phyloP scores from a whole-genome alignment of 2,797 vertebrate species.

The Danio choprae region DNA sequence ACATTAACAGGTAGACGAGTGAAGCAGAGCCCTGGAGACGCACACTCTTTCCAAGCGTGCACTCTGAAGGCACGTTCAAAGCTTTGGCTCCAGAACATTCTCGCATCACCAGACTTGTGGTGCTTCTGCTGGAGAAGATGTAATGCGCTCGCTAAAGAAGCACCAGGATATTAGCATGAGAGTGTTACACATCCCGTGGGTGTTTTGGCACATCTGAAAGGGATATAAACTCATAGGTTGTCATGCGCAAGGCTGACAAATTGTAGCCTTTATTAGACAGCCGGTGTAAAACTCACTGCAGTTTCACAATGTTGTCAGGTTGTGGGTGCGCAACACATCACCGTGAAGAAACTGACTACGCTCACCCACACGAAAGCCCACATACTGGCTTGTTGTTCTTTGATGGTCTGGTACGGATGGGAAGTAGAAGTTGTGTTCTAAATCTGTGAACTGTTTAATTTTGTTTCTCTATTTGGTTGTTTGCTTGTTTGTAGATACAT shows the following conservation, averaged over 20 bases:
- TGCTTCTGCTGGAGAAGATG: slow-evolving; percentile 59
- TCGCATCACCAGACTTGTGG: slow-evolving; percentile 61
- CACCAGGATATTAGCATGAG: slow-evolving; percentile 40
- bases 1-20: slow-evolving; percentile 69
- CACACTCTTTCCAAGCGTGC: slow-evolving; percentile 55
- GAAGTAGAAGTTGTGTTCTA: not conserved
- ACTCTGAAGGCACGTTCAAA: slow-evolving; percentile 70
- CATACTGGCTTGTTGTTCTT: not conserved
- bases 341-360: slow-evolving; percentile 9
- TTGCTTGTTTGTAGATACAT: too few relatives aligned
- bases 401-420: slow-evolving; percentile 2
- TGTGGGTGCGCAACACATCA: slow-evolving; percentile 20
- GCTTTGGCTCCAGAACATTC: slow-evolving; percentile 56
- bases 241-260: slow-evolving; percentile 27
- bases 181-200: slow-evolving; percentile 28
- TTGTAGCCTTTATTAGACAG: slow-evolving; percentile 45
- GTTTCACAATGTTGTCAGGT: slow-evolving; percentile 33
- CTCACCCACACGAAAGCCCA: slow-evolving; percentile 29
- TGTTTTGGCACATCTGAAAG: slow-evolving; percentile 43
- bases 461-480: not conserved
- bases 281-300: slow-evolving; percentile 3
- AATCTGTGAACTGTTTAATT: not conserved
- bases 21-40: slow-evolving; percentile 63
- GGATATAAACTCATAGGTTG: slow-evolving; percentile 14
- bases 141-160: slow-evolving; percentile 51